Evolutionary conservation across 2,797 vertebrate species (phyloP), one percentile per base, ranked within the genome.

Genomic region (Iguana delicatissima): DNA sequence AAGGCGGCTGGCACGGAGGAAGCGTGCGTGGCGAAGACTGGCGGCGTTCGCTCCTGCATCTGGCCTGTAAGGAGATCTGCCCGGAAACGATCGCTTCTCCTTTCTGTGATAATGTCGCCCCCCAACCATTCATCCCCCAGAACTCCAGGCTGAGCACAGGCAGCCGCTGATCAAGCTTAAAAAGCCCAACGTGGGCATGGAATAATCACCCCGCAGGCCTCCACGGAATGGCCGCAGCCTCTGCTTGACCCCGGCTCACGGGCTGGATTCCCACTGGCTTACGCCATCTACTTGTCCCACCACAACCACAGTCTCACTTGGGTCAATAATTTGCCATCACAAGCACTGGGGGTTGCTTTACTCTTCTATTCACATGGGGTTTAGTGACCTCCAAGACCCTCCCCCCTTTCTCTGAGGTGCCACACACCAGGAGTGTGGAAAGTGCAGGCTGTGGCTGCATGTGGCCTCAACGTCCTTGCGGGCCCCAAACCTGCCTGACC

Each of bases 1-100:
- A 91, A 89, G 89, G 86, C 94, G 86, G 87, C 92, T 82, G 77
- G 4, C 82, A 93, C 5, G 1, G 50, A 93, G 91, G 22, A 16
- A 93, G 64, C 91, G 91, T 91, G 62, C 86, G 90, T 81, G 88
- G 80, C 77, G 80, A 42, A 29, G 67, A 87, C 88, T 85, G 82
- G 76, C 89, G 32, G 73, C 35, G 87, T 94, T 67, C 29, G 29
- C 42, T 83, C 88, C 80, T 89, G 10, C 57, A 35, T 26, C 0
- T 87, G 32, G 20, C 59, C 83, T 0, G 0, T 20, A 8, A 16
- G 72, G n/a, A 38, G n/a, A 13, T 24, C 32, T 1, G 7, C 12
- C 38, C 24, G 67, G 6, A 80, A 35, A 24, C 1, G 6, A 29
- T 26, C 4, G 0, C 22, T 0, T 35, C 7, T 38, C 57, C 29